Percentiles rank a stretch among this genome's conserved stretches.
phyloP scores from a whole-genome alignment of 1,140 invertebrate genomes.

The Drosophila repletoides region DNA sequence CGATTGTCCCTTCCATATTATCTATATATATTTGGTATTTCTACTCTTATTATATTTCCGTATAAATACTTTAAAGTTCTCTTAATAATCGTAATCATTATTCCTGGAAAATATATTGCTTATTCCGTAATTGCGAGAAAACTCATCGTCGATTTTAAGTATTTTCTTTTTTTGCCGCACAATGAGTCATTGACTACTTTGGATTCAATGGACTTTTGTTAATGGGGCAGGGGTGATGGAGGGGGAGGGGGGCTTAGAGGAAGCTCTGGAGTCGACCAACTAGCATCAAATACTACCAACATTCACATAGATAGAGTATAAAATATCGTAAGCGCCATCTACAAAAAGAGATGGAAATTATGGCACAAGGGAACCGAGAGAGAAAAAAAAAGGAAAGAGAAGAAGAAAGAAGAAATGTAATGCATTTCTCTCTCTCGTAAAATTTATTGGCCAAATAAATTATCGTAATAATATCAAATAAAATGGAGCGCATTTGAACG shows the following conservation, averaged over 20 bases:
- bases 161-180: slow-evolving; percentile 9
- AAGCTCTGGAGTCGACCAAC: not conserved
- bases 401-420: slow-evolving; percentile 71
- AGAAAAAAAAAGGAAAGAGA: too few species aligned
- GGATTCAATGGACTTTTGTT: slow-evolving; percentile 32
- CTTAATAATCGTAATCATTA: too few species aligned
- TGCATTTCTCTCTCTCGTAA: slow-evolving; percentile 63
- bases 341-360: slow-evolving; percentile 68
- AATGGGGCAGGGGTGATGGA: too few species aligned
- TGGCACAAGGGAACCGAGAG: slow-evolving; percentile 41
- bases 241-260: too few species aligned
- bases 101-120: slow-evolving; percentile 49
- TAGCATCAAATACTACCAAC: not conserved
- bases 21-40: too few species aligned
- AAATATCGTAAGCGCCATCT: slow-evolving; percentile 17
- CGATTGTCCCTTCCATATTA: too few species aligned
- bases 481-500: slow-evolving; percentile 49
- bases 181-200: slow-evolving; percentile 38
- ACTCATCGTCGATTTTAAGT: slow-evolving; percentile 25
- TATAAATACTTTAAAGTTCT: not conserved
- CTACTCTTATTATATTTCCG: not conserved
- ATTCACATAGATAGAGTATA: slow-evolving; percentile 6
- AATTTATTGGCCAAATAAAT: slow-evolving; percentile 80
- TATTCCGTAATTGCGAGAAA: slow-evolving; percentile 55
- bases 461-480: slow-evolving; percentile 81